These are phyloP conservation scores for Phymatocera aterrima DNA, from an alignment of 2,888 invertebrate species.

Conservation along the genomic window DNA sequence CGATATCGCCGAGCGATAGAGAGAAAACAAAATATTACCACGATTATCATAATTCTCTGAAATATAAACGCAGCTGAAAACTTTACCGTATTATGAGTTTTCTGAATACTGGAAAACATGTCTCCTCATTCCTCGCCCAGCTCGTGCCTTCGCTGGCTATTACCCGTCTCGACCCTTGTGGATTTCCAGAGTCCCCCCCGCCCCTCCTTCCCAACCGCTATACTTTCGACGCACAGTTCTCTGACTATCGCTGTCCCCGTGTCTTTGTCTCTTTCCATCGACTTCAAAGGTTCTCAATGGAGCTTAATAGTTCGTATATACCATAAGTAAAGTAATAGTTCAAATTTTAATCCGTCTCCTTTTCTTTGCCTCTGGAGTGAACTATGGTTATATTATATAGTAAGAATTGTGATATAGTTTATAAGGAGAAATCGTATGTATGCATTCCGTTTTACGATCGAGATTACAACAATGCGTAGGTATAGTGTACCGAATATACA, in stretches of 20 bases:
- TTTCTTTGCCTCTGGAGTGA: not conserved
- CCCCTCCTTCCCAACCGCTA: conserved; percentile 40
- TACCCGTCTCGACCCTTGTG: conserved; percentile 41
- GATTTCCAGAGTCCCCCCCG: conserved; percentile 50
- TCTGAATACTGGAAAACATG: conserved; percentile 34
- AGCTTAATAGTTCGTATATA: conserved; percentile 46
- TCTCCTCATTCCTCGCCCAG: too few species aligned
- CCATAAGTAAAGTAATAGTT: not conserved
- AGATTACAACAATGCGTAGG: not conserved
- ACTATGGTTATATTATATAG: not conserved
- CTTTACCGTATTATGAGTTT: conserved; percentile 9
- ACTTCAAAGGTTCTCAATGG: conserved; percentile 63
- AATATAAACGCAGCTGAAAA: conserved; percentile 6
- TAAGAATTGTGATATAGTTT: not conserved
- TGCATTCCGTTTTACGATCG: not conserved
- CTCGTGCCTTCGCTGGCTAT: conserved; percentile 33
- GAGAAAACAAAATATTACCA: conserved; percentile 16
- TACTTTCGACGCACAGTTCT: conserved; percentile 41
- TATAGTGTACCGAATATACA: too few species aligned
- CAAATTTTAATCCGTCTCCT: not conserved
- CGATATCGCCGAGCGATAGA: conserved; percentile 23
- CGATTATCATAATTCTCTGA: conserved; percentile 27
- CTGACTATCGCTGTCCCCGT: conserved; percentile 47
- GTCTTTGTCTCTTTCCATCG: conserved; percentile 49
- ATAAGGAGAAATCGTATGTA: not conserved